phyloP scores from a whole-genome alignment of 1,140 invertebrate genomes.

The Brachionus plicatilis region DNA sequence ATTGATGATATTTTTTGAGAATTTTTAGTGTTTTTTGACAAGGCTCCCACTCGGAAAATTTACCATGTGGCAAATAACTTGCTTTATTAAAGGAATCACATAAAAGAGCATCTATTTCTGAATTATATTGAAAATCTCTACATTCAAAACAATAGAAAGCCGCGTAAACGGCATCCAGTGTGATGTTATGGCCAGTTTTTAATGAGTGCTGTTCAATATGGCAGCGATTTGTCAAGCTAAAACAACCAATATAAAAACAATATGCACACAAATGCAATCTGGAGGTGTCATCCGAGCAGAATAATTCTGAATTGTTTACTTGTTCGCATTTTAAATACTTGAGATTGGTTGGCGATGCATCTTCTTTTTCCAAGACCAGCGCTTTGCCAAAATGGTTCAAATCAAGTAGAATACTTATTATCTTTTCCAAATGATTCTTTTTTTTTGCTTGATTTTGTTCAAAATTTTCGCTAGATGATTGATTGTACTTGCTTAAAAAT shows the following conservation, averaged over 20 bases:
- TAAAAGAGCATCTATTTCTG: conserved; percentile 58
- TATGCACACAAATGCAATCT: conserved; percentile 1
- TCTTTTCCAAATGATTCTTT: background rate
- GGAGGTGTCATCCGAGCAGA: background rate
- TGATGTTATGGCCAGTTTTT: background rate
- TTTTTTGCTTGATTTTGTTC: background rate
- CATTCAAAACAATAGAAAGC: conserved; percentile 85
- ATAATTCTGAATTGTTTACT: background rate
- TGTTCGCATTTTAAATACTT: conserved; percentile 13
- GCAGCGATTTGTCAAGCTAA: background rate
- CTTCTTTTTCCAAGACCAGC: background rate
- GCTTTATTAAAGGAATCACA: background rate
- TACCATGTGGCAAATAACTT: conserved; percentile 56
- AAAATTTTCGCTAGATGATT: background rate
- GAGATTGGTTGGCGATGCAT: background rate
- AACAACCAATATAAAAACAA: conserved; percentile 29
- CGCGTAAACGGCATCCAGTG: conserved; percentile 75
- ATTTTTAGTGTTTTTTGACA: conserved; percentile 54
- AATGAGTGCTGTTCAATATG: background rate
- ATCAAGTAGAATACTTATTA: background rate
- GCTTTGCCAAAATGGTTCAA: background rate
- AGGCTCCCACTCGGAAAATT: conserved; percentile 74
- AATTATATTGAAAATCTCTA: conserved; percentile 83
- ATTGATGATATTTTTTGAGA: conserved; percentile 13
- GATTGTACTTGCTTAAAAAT: background rate